A percentile compares a stretch with the other conserved stretches of the same genome.
phyloP scores from a whole-genome alignment of 2,888 invertebrate genomes.

The Drosophila cognata region DNA sequence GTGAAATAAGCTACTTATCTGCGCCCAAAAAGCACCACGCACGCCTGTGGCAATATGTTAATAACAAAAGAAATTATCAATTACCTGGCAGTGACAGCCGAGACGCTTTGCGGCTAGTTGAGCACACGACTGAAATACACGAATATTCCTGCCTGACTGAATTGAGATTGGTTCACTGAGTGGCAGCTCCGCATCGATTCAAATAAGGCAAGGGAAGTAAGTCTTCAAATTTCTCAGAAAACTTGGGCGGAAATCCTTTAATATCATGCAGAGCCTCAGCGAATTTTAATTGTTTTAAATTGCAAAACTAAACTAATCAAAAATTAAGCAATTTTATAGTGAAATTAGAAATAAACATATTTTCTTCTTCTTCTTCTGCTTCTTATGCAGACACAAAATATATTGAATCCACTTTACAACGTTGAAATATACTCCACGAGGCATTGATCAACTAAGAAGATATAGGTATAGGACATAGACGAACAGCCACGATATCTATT shows the following conservation, averaged over 20 bases:
- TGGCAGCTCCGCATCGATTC: not conserved
- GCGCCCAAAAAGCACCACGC: conserved; percentile 12
- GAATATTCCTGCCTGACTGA: conserved; percentile 27
- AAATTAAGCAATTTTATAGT: not conserved
- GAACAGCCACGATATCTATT: not conserved
- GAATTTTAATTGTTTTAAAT: not conserved
- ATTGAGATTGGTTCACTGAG: conserved; percentile 14
- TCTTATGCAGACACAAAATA: no score
- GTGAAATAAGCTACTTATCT: conserved; percentile 63
- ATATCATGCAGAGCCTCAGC: not conserved
- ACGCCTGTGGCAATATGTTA: conserved; percentile 56
- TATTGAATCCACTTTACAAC: no score
- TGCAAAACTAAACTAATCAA: not conserved
- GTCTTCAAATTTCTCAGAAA: not conserved
- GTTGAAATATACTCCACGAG: not conserved
- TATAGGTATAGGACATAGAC: no score
- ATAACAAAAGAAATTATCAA: conserved; percentile 66
- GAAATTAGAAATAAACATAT: not conserved
- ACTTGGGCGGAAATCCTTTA: not conserved
- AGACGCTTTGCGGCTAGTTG: conserved; percentile 36
- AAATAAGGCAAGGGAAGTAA: not conserved
- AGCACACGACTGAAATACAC: conserved; percentile 19
- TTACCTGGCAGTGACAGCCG: conserved; percentile 56
- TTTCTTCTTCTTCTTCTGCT: not conserved
- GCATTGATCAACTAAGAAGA: not conserved